phyloP scores from a whole-genome alignment of 1,140 invertebrate genomes.

The Spodoptera litura region DNA sequence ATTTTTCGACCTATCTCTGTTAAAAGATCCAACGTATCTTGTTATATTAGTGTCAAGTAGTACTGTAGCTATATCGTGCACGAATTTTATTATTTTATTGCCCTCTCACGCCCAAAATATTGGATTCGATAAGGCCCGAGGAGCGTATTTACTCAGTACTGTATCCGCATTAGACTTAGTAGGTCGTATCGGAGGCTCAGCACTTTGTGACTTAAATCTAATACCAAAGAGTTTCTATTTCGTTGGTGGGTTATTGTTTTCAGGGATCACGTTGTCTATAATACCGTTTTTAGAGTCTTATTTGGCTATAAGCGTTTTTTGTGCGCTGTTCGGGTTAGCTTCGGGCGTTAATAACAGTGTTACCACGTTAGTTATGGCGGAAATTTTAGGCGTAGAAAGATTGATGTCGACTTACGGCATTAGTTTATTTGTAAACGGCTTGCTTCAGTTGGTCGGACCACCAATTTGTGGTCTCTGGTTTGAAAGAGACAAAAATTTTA shows the following conservation, averaged over 20 bases:
- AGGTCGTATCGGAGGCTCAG: conserved; percentile 93
- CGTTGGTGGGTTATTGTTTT: conserved; percentile 91
- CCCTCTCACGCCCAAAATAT: conserved; percentile 90
- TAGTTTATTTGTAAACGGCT: conserved; percentile 93
- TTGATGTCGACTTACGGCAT: conserved; percentile 94
- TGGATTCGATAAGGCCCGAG: conserved; percentile 89
- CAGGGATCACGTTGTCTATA: conserved; percentile 89
- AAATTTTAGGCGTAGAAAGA: conserved; percentile 92
- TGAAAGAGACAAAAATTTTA: conserved; percentile 88
- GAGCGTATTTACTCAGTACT: conserved; percentile 90
- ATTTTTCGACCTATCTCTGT: conserved; percentile 90
- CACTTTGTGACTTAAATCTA: conserved; percentile 90
- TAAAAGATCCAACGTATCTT: conserved; percentile 92
- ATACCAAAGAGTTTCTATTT: conserved; percentile 94
- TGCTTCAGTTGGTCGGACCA: conserved; percentile 92
- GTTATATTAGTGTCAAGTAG: conserved; percentile 93
- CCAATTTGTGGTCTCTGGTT: conserved; percentile 91
- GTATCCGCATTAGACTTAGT: conserved; percentile 92
- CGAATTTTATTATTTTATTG: conserved; percentile 93
- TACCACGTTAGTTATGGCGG: conserved; percentile 94
- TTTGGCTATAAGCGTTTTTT: conserved; percentile 88
- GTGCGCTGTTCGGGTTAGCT: conserved; percentile 91
- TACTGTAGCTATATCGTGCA: conserved; percentile 94
- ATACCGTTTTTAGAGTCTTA: conserved; percentile 89
- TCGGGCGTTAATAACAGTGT: conserved; percentile 94